A percentile compares a stretch with the other conserved stretches of the same genome.
These are phyloP conservation scores for Gymnothorax javanicus DNA, from an alignment of 2,797 vertebrate species.

Conservation along the genomic window DNA sequence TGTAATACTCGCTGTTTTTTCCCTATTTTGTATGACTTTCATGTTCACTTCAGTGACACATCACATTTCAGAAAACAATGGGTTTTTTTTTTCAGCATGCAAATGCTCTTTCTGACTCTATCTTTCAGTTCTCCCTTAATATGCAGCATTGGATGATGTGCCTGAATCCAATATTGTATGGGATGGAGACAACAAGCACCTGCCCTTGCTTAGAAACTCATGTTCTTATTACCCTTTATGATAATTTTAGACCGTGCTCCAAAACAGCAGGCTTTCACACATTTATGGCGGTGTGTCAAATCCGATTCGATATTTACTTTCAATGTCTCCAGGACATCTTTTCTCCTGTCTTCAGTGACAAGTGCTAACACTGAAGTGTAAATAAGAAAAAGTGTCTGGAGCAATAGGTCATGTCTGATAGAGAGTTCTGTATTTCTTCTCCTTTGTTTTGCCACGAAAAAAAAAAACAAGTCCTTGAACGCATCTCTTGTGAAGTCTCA, in stretches of 20 bases:
- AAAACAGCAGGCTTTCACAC: conserved; percentile 44
- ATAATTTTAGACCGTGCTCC: conserved; percentile 39
- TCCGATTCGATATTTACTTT: conserved; percentile 43
- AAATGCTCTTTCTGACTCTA: conserved; percentile 38
- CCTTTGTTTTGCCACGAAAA: not conserved
- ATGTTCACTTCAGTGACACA: conserved; percentile 28
- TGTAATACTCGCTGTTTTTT: not conserved
- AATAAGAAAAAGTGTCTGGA: not conserved
- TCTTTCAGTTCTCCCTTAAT: conserved; percentile 22
- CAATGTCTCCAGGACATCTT: conserved; percentile 18
- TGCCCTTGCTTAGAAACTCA: conserved; percentile 43
- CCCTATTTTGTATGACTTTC: conserved; percentile 21
- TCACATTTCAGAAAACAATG: conserved; percentile 39
- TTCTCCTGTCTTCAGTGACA: not conserved
- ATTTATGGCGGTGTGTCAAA: conserved; percentile 47
- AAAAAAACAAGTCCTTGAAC: not conserved
- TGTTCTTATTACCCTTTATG: conserved; percentile 22
- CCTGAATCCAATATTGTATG: conserved; percentile 63
- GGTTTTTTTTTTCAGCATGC: conserved; percentile 49
- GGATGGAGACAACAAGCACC: conserved; percentile 51
- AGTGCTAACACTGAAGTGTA: not conserved
- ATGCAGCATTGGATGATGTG: conserved; percentile 54
- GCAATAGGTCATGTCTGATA: not conserved
- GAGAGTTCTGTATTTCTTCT: not conserved
- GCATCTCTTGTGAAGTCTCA: not conserved